Conservation (phyloP, 2,888 invertebrate genomes). For the Didymodactylos carnosus region DNA sequence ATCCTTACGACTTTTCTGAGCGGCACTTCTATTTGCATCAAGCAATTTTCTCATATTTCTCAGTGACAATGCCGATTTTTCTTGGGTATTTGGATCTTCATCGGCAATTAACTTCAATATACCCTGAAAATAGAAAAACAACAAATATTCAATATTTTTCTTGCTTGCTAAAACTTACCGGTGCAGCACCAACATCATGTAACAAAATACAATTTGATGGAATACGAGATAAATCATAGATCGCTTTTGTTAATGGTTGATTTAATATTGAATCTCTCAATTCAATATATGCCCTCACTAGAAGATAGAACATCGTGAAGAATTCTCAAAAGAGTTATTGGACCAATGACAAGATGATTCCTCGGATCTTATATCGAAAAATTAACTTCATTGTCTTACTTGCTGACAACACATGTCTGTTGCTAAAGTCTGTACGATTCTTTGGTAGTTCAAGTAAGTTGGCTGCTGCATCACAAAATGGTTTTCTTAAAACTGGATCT, state of each 20-base stretch:
- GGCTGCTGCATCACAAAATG: not conserved
- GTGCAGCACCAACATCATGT: not conserved
- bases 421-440: not conserved
- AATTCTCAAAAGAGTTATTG: too few species aligned
- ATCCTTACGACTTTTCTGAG: too few species aligned
- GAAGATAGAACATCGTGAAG: too few species aligned
- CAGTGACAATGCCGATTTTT: not conserved
- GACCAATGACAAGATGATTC: too few species aligned
- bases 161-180: not conserved
- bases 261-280: not conserved
- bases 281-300: not conserved
- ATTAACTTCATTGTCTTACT: too few species aligned
- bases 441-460: not conserved
- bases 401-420: not conserved
- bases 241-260: not conserved
- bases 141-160: not conserved
- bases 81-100: not conserved
- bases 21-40: not conserved
- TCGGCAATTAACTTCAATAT: not conserved
- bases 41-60: not conserved
- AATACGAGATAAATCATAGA: not conserved
- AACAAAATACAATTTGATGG: not conserved
- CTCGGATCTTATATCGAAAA: too few species aligned
- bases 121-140: not conserved
- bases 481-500: not conserved